Percentiles rank a stretch among this genome's conserved stretches.
Evolutionary conservation across 2,797 vertebrate species (phyloP).

Genomic region (Acipenser transmontanus): DNA sequence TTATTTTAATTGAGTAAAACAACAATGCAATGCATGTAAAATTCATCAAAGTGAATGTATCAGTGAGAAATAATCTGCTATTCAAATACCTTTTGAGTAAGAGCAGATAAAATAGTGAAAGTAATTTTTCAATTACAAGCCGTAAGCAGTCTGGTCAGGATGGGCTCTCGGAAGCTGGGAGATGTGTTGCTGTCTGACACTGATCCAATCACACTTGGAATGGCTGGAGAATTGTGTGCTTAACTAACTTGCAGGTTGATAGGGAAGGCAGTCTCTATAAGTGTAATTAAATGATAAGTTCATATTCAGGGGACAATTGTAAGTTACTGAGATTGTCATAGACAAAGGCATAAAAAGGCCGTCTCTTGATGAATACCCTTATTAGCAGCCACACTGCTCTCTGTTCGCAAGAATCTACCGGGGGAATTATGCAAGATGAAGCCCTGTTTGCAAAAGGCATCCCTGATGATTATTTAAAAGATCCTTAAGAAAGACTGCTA

Average conservation of each 20-base stretch:
- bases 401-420: slow-evolving; percentile 51
- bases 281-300: slow-evolving; percentile 92
- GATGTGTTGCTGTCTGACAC: slow-evolving; percentile 50
- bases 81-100: too few relatives aligned
- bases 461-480: slow-evolving; percentile 48
- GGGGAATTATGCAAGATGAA: slow-evolving; percentile 44
- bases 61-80: too few relatives aligned
- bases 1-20: too few relatives aligned
- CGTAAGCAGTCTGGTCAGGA: background rate
- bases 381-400: slow-evolving; percentile 73
- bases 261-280: slow-evolving; percentile 65
- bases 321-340: slow-evolving; percentile 55
- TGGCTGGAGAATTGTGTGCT: slow-evolving; percentile 64
- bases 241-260: slow-evolving; percentile 80
- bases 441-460: slow-evolving; percentile 46
- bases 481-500: slow-evolving; percentile 50
- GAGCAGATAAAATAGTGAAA: too few relatives aligned
- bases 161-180: slow-evolving; percentile 41
- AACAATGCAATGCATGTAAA: too few relatives aligned
- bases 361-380: slow-evolving; percentile 79
- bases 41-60: too few relatives aligned
- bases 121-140: too few relatives aligned
- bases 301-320: slow-evolving; percentile 78
- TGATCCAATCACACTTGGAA: slow-evolving; percentile 42
- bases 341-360: slow-evolving; percentile 58